Conservation (phyloP, 2,113 vertebrate genomes). For the Eulacestoma nigropectus region DNA sequence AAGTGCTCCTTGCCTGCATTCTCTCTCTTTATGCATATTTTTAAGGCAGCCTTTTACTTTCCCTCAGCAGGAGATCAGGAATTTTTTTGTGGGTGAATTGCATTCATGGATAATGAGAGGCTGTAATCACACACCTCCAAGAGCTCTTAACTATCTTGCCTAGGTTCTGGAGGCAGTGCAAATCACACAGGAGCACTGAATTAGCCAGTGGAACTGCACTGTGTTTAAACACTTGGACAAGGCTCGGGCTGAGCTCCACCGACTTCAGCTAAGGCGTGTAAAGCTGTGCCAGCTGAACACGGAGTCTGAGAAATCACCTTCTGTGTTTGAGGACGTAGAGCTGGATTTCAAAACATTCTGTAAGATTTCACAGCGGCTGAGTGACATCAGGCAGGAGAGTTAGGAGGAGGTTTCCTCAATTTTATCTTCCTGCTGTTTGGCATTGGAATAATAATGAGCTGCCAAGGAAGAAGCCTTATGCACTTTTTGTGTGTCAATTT, state of each 20-base stretch:
- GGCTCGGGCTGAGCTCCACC: neutral
- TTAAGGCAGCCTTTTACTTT: neutral
- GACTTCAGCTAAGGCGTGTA: neutral
- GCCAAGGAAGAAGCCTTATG: neutral
- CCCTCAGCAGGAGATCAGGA: neutral
- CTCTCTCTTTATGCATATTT: neutral
- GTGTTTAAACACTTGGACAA: constrained; percentile 1
- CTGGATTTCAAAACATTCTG: neutral
- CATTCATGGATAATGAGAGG: neutral
- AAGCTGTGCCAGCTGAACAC: neutral
- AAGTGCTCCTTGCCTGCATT: neutral
- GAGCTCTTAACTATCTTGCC: neutral
- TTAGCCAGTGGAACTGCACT: neutral
- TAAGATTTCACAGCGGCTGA: neutral
- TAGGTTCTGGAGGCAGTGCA: neutral
- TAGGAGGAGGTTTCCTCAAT: neutral
- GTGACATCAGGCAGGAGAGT: neutral
- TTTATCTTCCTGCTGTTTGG: neutral
- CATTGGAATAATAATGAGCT: neutral
- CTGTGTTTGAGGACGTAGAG: neutral
- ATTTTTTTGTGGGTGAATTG: neutral
- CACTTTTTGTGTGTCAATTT: neutral
- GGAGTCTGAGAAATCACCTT: neutral
- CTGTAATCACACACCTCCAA: constrained; percentile 44
- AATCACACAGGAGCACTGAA: constrained; percentile 9